These are phyloP conservation scores for Turnix velox DNA, from an alignment of 2,113 vertebrate genomes.

Conservation along the genomic window DNA sequence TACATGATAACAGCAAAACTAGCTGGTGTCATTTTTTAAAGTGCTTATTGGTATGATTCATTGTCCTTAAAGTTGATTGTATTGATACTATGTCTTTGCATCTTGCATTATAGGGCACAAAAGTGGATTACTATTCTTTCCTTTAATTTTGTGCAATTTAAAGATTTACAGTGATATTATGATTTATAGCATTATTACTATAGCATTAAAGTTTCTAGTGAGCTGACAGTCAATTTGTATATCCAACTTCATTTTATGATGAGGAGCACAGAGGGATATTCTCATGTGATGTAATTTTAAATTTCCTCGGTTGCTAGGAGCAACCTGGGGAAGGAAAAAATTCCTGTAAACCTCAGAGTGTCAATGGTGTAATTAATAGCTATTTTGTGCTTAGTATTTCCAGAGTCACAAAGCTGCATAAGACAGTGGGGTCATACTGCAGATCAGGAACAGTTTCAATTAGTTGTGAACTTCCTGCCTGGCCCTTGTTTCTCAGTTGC, in stretches of 20 bases:
- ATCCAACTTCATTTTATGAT: not conserved
- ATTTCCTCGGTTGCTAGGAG: not conserved
- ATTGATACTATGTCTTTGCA: not conserved
- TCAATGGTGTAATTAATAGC: not conserved
- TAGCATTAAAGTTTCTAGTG: not conserved
- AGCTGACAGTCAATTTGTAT: not conserved
- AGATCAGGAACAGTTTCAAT: not conserved
- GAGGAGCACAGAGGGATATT: not conserved
- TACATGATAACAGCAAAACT: not conserved
- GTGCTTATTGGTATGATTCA: not conserved
- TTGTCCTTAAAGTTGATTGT: not conserved
- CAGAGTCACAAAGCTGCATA: not conserved
- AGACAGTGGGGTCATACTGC: not conserved
- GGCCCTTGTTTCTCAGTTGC: not conserved
- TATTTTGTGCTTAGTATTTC: not conserved
- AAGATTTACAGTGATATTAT: not conserved
- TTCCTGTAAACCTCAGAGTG: not conserved
- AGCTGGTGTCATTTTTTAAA: not conserved
- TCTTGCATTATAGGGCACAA: not conserved
- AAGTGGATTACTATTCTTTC: not conserved
- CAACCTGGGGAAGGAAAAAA: not conserved
- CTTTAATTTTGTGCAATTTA: not conserved
- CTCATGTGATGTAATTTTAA: not conserved
- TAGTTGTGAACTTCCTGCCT: accelerated
- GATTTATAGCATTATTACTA: not conserved